Evolutionary conservation across 2,888 invertebrate genomes (phyloP), one percentile per base, ranked within the genome.

Genomic region (Epinotia demarniana): DNA sequence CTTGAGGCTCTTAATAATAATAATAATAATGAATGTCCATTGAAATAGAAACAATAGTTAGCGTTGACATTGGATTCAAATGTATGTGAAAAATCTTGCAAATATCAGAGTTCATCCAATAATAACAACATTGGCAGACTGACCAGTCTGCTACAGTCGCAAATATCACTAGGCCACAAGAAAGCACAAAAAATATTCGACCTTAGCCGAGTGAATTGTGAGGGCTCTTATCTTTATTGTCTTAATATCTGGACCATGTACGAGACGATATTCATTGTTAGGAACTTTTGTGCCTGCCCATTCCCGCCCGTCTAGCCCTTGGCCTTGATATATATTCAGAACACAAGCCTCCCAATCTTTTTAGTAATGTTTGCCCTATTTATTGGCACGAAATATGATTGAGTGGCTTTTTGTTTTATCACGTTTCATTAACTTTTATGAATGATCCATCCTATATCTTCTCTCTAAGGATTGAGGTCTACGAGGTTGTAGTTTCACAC

Each of bases 111-210:
- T 87, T 91, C 90, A 85, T 83, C 85, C 84, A 81, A 84, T 86
- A 89, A 88, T 90, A 90, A 86, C 84, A 84, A 81, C 85, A 85
- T 90, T 91, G 91, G 92, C 92, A 91, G 84, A 86, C 88, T 82
- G 80, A 82, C 82, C 75, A 68, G 72, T 86, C 58, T 39, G 83
- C 81, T 81, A 81, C 84, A 83, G 81, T 85, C 79, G 82, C 79
- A 92, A 92, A 93, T 93, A 91, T 92, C 92, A 93, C 85, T 92
- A 83, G 91, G 92, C 80, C 91, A 89, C 77, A 83, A 81, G 85
- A 89, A 88, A 88, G 83, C 81, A 82, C 79, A 79, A 72, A 83
- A 86, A 88, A 86, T 86, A 85, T 81, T 72, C 63, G 72, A 18
- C 67, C 66, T 78, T 74, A 76, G 73, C 67, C 79, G 46, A 13